phyloP scores from a whole-genome alignment of 2,113 vertebrate genomes.

The Thunnus thynnus region DNA sequence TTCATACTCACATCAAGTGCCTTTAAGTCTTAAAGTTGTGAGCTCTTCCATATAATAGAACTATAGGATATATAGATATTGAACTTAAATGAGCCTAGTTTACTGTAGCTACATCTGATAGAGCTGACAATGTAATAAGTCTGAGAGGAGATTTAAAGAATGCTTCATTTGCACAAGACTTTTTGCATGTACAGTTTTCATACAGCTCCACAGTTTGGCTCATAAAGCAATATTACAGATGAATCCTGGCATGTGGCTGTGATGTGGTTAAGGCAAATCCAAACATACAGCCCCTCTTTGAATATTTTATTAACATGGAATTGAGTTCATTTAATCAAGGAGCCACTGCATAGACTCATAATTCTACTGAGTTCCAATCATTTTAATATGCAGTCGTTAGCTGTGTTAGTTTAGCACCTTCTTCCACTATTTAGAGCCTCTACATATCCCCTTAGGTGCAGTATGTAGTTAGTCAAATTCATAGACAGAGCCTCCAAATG shows the following conservation, averaged over 20 bases:
- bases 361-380: conserved; percentile 9
- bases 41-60: not conserved
- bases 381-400: not conserved
- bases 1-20: conserved; percentile 18
- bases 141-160: not conserved
- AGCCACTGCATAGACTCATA: not conserved
- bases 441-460: not conserved
- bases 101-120: not conserved
- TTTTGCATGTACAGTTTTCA: not conserved
- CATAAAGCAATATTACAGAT: conserved; percentile 40
- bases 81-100: not conserved
- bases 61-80: not conserved
- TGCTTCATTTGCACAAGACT: conserved; percentile 7
- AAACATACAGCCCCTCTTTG: conserved; percentile 31
- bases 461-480: not conserved
- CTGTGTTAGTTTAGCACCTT: not conserved
- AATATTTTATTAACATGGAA: conserved; percentile 43
- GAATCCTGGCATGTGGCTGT: conserved; percentile 21
- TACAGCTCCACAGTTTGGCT: not conserved
- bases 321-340: conserved; percentile 47
- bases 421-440: not conserved
- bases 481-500: conserved; percentile 9
- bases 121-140: not conserved
- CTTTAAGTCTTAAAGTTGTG: not conserved
- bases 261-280: conserved; percentile 45